Evolutionary conservation across 2,888 invertebrate genomes (phyloP).

Genomic region (Fragum fragum): DNA sequence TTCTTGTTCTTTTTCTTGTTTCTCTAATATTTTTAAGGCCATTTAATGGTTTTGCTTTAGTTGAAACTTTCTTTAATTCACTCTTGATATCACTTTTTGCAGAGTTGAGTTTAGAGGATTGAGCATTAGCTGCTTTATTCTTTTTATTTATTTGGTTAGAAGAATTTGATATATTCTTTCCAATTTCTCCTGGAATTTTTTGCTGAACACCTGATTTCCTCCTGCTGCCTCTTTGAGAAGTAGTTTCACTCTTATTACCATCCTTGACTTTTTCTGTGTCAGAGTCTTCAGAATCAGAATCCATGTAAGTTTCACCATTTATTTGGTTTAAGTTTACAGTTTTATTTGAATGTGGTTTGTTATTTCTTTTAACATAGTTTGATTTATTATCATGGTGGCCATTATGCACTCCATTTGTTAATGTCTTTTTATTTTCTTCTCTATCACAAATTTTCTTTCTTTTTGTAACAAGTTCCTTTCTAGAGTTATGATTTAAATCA

Average conservation of each 20-base stretch:
- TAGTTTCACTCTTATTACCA: conserved; percentile 12
- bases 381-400: background rate
- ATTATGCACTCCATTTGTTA: background rate
- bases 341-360: background rate
- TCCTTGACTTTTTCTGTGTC: conserved; percentile 2
- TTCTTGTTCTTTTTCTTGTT: conserved; percentile 20
- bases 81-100: background rate
- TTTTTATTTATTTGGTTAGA: conserved; percentile 7
- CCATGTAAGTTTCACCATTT: background rate
- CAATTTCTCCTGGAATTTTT: background rate
- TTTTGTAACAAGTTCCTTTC: background rate
- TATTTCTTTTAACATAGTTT: background rate
- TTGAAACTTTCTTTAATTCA: background rate
- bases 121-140: background rate
- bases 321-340: background rate
- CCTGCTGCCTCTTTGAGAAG: conserved; percentile 3
- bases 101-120: background rate
- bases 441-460: background rate
- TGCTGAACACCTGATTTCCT: background rate
- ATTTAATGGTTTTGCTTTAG: conserved; percentile 10
- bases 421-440: background rate
- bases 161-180: background rate
- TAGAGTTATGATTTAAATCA: conserved; percentile 52
- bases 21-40: conserved; percentile 13
- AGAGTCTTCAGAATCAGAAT: background rate